These are phyloP conservation scores for Onthophagus taurus DNA, from an alignment of 1,140 invertebrate species.

Conservation along the genomic window DNA sequence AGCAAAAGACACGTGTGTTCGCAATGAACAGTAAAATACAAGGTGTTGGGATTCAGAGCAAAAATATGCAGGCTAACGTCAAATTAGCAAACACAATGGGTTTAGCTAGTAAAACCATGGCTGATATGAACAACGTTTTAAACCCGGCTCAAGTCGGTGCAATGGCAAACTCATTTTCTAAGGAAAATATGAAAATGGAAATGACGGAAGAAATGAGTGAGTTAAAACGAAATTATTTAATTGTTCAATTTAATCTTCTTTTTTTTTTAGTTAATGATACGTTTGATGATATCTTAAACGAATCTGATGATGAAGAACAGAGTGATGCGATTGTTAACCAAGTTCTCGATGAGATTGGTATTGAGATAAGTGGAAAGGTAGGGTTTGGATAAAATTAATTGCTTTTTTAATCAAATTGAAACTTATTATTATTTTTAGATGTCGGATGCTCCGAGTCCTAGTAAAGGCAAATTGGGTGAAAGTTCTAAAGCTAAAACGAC, in stretches of 20 bases:
- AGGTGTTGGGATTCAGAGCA: conserved; percentile 73
- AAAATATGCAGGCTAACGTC: conserved; percentile 79
- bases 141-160: conserved; percentile 74
- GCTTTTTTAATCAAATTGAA: conserved; percentile 11
- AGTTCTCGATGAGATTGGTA: conserved; percentile 92
- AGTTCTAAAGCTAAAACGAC: conserved; percentile 40
- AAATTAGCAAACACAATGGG: conserved; percentile 79
- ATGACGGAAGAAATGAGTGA: conserved; percentile 93
- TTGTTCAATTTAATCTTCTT: conserved; percentile 4
- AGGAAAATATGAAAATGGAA: conserved; percentile 77
- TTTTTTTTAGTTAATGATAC: conserved; percentile 72
- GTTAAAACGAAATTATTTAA: conserved; percentile 28
- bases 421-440: conserved; percentile 36
- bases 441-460: conserved; percentile 37
- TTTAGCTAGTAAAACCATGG: conserved; percentile 80
- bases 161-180: conserved; percentile 73
- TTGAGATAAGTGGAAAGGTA: conserved; percentile 85
- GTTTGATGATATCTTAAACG: conserved; percentile 78
- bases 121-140: conserved; percentile 77
- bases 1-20: conserved; percentile 77
- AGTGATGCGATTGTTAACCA: conserved; percentile 75
- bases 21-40: conserved; percentile 63
- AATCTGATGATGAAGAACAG: conserved; percentile 86
- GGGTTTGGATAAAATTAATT: conserved; percentile 7
- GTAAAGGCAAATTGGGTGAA: conserved; percentile 48